Evolutionary conservation across 92 coral and sea anemone species (phyloP), one percentile per base, ranked within the genome.

Genomic region (Epizoanthus fatuus): DNA sequence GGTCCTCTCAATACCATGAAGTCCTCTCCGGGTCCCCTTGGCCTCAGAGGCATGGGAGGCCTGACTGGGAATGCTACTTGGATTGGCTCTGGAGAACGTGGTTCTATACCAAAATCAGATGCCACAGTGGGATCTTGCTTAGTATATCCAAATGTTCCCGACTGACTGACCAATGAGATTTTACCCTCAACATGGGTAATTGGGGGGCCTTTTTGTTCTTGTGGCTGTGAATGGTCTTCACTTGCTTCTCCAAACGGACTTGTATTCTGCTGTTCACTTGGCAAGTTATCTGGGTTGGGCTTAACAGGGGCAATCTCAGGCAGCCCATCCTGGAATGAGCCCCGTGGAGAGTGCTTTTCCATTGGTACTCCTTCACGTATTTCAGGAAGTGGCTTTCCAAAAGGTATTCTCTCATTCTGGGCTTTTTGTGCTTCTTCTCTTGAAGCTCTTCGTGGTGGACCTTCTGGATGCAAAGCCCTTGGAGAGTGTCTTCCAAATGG

Each of bases 241-340:
- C 3, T 58, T 6, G 22, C 69, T 58, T 56, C 81, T 42, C 29
- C 22, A 35, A 59, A 54, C 4, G 69, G 3, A 6, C 47, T 20
- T 35, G 19, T 51, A 52, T 14, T 72, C 25, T 65, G 64, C 22
- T n/a, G 54, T 69, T 39, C 35, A 47, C 56, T 56, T 54, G 42
- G 17, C 83, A 44, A 68, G 65, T 54, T 89, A 83, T 67, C 88
- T 84, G 44, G 76, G 74, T 29, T 81, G 62, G 39, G 79, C 85
- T 85, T 86, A 74, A 9, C 88, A 80, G 6, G 89, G 69, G 17
- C 69, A 2, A 70, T 42, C 87, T 74, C 60, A 5, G 65, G 9
- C 15, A 19, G 67, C 32, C 44, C 54, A 17, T 20, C 72, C 12
- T 25, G 40, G 19, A 75, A 75, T 8, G 64, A 55, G 57, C 57